Base-by-base conservation (phyloP, 37 sponge, comb jelly and placozoan species). In the Mnemiopsis leidyi region DNA sequence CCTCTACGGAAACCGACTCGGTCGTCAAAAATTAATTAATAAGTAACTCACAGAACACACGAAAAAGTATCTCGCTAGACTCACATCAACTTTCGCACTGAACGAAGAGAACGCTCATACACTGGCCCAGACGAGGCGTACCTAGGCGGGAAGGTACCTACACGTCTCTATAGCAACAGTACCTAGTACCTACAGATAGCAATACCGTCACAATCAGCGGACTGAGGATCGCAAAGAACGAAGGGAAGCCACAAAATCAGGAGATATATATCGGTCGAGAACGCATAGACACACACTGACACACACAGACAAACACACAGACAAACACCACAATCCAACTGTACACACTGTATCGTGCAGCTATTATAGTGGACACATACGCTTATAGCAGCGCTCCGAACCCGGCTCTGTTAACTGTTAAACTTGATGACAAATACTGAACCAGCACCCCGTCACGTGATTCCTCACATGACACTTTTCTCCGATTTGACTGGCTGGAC, bases 381-480 rank as follows among this genome's bases (percentile, higher is more conserved):
- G 61, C 61, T 48, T 48, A 48, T 48, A 48, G 61, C 13, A 48
- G 13, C 61, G 61, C 61, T 18, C 9, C 61, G 61, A 13, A 48
- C 61, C 13, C 61, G 13, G 61, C 61, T 48, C 61, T 48, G 61
- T 48, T 32, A 77, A 77, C 20, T 77, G 79, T 77, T 77, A 77
- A 77, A 77, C 79, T 77, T 32, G 79, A 77, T 77, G 79, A 77
- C 79, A 77, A 48, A 48, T 48, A 13, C 61, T 48, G 79, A 31
- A 77, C 79, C 36, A 77, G 79, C 18, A 21, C 73, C 23, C 1
- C 5, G 79, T 77, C 79, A 77, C 36, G 79, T 77, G 79, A 77
- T 36, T 0, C 9, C 36, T 77, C 79, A 77, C 79, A 18, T 77
- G 79, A 32, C 36, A 1, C 1, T 16, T 5, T 32, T 0, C 36